Evolutionary conservation across 2,113 vertebrate genomes (phyloP), one percentile per base, ranked within the genome.

Genomic region (Aegotheles bennettii): DNA sequence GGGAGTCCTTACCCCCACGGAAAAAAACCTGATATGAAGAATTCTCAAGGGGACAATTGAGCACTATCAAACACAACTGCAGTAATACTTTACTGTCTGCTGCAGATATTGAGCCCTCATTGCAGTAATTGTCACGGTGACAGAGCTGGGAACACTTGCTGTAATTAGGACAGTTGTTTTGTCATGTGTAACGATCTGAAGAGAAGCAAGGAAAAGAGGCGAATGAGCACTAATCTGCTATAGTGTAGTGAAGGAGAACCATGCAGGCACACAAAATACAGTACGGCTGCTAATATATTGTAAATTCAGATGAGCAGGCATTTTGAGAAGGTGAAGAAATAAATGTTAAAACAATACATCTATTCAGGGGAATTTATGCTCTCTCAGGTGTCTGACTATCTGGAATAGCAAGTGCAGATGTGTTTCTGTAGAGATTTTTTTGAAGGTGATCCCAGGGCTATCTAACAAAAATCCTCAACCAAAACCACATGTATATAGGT

Each of bases 111-210:
- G 97, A 97, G 96, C 94, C 96, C 95, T 97, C 95, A 91, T 94
- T 82, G 97, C 97, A 87, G 96, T 96, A 97, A 96, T 97, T 95
- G 97, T 97, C 97, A 93, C 79, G 20, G 96, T 96, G 96, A 97
- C 95, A 97, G 95, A 96, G 94, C 94, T 84, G 96, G 96, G 96
- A 97, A 97, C 91, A 96, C 96, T 97, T 61, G 96, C 96, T 96
- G 96, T 95, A 96, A 96, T 97, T 96, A 97, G 97, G 97, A 97
- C 95, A 97, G 96, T 97, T 96, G 96, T 97, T 97, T 96, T 97
- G 97, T 98, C 97, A 95, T 96, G 95, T 97, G 96, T 97, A 97
- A 97, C 96, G 94, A 97, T 96, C 95, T 96, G 96, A 97, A 97
- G 96, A 97, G 95, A 96, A 97, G 90, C 94, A 77, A 94, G 96